phyloP scores from a whole-genome alignment of 2,888 invertebrate species.

The Mesorhabditis spiculigera region DNA sequence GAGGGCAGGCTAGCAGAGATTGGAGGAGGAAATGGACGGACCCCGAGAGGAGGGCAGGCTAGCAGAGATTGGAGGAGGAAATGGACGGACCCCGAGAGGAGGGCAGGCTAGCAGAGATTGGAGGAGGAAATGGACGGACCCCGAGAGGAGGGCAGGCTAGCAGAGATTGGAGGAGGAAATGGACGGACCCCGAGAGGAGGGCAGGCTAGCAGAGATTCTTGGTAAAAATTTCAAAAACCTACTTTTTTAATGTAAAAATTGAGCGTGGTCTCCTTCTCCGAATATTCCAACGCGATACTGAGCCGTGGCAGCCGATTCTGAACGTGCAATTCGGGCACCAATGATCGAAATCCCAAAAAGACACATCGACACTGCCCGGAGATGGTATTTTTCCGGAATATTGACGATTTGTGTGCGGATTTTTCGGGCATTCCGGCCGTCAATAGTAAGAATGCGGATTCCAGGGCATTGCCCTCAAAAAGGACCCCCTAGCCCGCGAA shows the following conservation, averaged over 20 bases:
- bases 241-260: not conserved
- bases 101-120: not conserved
- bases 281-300: not conserved
- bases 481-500: too few species aligned
- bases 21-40: not conserved
- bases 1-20: not conserved
- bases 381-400: too few species aligned
- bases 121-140: not conserved
- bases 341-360: not conserved
- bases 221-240: not conserved
- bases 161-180: not conserved
- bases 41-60: not conserved
- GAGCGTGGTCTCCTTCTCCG: not conserved
- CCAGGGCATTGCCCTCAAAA: too few species aligned
- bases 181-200: not conserved
- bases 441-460: too few species aligned
- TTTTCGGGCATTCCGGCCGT: too few species aligned
- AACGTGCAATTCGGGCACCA: not conserved
- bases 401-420: too few species aligned
- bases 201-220: not conserved
- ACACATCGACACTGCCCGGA: too few species aligned
- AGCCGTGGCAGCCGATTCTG: not conserved
- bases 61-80: not conserved
- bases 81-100: not conserved
- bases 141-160: not conserved